Percentiles rank a stretch among this genome's conserved stretches.
Conservation (phyloP, 2,888 invertebrate species). For the Acanthosepion esculentum region DNA sequence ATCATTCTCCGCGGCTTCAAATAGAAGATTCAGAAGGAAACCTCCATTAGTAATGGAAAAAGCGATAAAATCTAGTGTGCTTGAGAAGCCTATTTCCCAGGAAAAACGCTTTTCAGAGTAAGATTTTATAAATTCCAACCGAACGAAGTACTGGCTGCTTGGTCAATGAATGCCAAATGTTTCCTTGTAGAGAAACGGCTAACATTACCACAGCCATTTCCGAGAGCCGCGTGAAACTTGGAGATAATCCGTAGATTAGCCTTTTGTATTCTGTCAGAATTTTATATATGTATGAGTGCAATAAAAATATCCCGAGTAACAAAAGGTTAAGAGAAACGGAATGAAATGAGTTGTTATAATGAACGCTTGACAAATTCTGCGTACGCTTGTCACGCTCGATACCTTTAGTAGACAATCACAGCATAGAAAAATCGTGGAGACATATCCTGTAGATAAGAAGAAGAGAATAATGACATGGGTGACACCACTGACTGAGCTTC, state of each 20-base stretch:
- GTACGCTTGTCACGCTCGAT: not conserved
- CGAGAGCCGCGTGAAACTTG: not conserved
- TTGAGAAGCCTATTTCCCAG: too few species aligned
- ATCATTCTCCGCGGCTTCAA: too few species aligned
- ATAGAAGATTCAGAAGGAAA: too few species aligned
- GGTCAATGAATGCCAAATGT: too few species aligned
- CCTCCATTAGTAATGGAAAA: too few species aligned
- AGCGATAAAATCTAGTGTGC: too few species aligned
- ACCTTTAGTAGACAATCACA: not conserved
- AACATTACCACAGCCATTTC: not conserved
- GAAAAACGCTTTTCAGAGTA: too few species aligned
- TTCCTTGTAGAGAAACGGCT: too few species aligned
- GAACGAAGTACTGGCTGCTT: too few species aligned
- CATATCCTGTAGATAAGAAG: not conserved
- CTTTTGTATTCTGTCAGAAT: not conserved
- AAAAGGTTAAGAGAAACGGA: not conserved
- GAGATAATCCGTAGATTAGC: not conserved
- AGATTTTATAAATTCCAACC: too few species aligned
- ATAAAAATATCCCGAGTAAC: not conserved
- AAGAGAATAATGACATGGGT: not conserved
- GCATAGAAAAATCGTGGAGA: not conserved
- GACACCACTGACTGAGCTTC: not conserved
- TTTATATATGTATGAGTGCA: not conserved
- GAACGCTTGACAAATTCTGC: not conserved
- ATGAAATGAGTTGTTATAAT: not conserved